phyloP scores from a whole-genome alignment of 2,888 invertebrate genomes.

The Priocnemis perturbator region DNA sequence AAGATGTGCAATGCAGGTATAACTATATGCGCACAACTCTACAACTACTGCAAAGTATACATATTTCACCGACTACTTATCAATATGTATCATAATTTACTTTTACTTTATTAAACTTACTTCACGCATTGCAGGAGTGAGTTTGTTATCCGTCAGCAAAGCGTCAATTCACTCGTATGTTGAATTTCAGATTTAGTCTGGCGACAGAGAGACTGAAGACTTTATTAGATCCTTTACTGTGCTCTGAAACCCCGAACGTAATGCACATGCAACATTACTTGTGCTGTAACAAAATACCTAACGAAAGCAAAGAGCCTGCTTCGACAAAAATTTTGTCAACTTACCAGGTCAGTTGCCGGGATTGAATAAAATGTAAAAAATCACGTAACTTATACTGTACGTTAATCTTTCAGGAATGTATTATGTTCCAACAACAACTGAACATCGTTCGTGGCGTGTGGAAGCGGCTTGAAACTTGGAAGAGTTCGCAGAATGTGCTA shows the following conservation, averaged over 20 bases:
- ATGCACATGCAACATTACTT: conserved; percentile 91
- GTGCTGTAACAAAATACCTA: conserved; percentile 75
- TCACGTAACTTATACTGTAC: too few species aligned
- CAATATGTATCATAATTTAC: not conserved
- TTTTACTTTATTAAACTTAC: not conserved
- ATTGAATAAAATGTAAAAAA: too few species aligned
- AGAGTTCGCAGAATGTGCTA: conserved; percentile 69
- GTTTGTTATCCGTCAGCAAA: not conserved
- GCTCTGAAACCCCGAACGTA: conserved; percentile 88
- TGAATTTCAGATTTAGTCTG: conserved; percentile 78
- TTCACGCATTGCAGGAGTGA: not conserved
- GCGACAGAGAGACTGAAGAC: conserved; percentile 90
- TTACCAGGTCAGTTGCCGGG: conserved; percentile 74
- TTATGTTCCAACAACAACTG: conserved; percentile 91
- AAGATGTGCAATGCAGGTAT: conserved; percentile 87
- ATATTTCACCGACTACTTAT: not conserved
- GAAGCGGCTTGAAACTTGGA: conserved; percentile 82
- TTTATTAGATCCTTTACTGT: conserved; percentile 85
- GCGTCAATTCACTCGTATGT: not conserved
- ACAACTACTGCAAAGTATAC: too few species aligned
- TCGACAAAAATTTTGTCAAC: conserved; percentile 79
- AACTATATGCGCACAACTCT: not conserved
- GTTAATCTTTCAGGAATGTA: conserved; percentile 81
- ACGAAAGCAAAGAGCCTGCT: conserved; percentile 79
- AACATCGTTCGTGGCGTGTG: conserved; percentile 89